Evolutionary conservation across 2,888 invertebrate genomes (phyloP).

Genomic region (Melanargia galathea): DNA sequence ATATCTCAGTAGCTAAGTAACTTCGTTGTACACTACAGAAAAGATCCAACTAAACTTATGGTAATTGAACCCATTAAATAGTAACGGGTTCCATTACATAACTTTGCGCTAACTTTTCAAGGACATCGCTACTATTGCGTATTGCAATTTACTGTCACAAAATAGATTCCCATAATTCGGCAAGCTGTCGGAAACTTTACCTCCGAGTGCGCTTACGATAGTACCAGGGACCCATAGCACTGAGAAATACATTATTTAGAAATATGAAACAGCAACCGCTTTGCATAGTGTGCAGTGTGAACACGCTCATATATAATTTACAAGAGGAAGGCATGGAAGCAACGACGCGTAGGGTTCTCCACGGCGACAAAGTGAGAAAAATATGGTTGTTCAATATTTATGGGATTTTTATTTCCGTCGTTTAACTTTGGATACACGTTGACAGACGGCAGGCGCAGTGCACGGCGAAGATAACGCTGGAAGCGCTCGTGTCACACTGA

Average conservation of each 20-base stretch:
- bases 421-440: conserved; percentile 72
- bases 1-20: too few species aligned
- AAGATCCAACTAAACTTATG: too few species aligned
- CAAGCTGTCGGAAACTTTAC: too few species aligned
- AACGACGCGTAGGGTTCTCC: conserved; percentile 59
- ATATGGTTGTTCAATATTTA: conserved; percentile 81
- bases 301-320: conserved; percentile 34
- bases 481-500: conserved; percentile 43
- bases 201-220: too few species aligned
- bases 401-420: conserved; percentile 79
- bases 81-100: too few species aligned
- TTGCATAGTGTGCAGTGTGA: conserved; percentile 25
- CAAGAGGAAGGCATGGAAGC: conserved; percentile 44
- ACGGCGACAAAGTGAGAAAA: conserved; percentile 79
- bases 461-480: conserved; percentile 44
- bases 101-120: too few species aligned
- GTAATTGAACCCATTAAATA: too few species aligned
- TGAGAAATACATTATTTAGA: background rate
- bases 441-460: conserved; percentile 53
- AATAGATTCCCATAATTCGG: too few species aligned
- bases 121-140: too few species aligned
- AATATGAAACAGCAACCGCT: background rate
- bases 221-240: background rate
- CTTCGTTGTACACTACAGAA: too few species aligned
- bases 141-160: too few species aligned